phyloP scores from a whole-genome alignment of 2,888 invertebrate species.

The Tipula helvola region DNA sequence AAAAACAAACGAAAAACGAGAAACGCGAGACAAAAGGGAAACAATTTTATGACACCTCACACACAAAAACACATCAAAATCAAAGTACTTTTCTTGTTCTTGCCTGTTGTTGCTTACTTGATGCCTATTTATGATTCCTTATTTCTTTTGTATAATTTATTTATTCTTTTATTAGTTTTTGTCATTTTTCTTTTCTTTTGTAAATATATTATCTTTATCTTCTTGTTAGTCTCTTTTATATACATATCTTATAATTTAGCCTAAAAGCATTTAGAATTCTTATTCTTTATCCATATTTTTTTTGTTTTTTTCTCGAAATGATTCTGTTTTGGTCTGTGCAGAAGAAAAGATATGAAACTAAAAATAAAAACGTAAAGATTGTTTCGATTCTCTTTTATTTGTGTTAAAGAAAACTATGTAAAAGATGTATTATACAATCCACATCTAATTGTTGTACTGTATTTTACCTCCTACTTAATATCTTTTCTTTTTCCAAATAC shows the following conservation, averaged over 20 bases:
- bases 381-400: neutral
- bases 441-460: conserved; percentile 7
- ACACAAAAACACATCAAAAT: neutral
- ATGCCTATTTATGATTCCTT: neutral
- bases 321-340: neutral
- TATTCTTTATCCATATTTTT: neutral
- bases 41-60: neutral
- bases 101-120: neutral
- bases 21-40: neutral
- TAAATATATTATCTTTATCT: neutral
- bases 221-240: neutral
- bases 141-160: neutral
- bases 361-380: neutral
- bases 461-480: conserved; percentile 4
- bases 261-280: neutral
- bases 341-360: neutral
- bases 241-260: neutral
- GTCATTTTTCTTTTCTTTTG: neutral
- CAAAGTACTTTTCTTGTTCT: neutral
- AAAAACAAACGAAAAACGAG: neutral
- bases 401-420: neutral
- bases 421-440: neutral
- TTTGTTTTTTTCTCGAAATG: neutral
- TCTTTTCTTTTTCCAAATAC: neutral
- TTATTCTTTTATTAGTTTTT: neutral